Evolutionary conservation across 2,888 invertebrate species (phyloP), one percentile per base, ranked within the genome.

Genomic region (Chloroclystis v-ata): DNA sequence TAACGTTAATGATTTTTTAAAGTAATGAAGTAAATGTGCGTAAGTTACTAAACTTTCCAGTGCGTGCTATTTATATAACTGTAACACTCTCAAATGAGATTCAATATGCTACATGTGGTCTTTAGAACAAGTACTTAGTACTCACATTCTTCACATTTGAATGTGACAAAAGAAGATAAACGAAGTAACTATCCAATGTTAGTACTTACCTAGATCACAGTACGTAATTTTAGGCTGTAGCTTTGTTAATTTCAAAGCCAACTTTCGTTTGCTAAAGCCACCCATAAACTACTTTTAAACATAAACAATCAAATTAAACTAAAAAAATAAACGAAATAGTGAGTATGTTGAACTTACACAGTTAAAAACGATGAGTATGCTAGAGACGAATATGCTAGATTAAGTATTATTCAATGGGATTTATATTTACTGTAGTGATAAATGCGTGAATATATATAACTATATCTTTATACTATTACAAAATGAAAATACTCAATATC

Each of bases 331-430:
- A 61, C 49, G 63, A 61, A 56, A 57, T 59, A 45, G 12, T 57
- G 56, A 67, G 60, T 61, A 69, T 69, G 20, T 20, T 59, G 50
- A 47, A 52, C 55, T 49, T 55, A 56, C 52, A 43, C 57, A 61
- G 49, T 48, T 50, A 59, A 56, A 52, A 50, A 54, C 64, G 53
- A 52, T 72, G 76, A 2, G 20, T 5, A 5, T 20, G 5, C 5
- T 20, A 4, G 5, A 4, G 3, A 4, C 20, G 20, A 20, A 20
- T 61, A 72, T 71, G 67, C 49, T 68, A 70, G 69, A 59, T 61
- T 63, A 55, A 57, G 61, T 61, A 50, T 58, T 60, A 60, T 69
- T 60, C 67, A 72, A 69, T 65, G 71, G 71, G 56, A 67, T 69
- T 70, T 74, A 72, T 72, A 72, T 68, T 56, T 56, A 41, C n/a